phyloP scores from a whole-genome alignment of 1,140 invertebrate species.

The Dendrolimus kikuchii region DNA sequence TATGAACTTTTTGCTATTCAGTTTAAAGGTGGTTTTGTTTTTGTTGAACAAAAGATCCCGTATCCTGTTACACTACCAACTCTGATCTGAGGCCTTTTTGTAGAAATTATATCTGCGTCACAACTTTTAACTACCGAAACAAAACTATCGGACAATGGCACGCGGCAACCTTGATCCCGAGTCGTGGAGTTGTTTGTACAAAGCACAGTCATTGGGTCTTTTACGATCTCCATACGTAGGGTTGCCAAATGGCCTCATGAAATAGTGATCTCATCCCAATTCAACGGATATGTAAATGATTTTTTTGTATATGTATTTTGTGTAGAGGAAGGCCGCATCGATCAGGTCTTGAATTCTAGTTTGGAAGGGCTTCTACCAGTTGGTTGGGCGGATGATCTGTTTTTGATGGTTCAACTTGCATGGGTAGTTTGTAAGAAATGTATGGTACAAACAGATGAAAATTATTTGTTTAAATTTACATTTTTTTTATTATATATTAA shows the following conservation, averaged over 20 bases:
- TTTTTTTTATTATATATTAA: too few species aligned
- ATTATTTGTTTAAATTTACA: too few species aligned
- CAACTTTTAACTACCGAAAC: background rate
- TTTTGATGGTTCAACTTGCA: too few species aligned
- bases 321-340: slow-evolving; percentile 10
- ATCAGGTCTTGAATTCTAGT: slow-evolving; percentile 2
- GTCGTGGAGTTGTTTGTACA: slow-evolving; percentile 29
- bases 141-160: slow-evolving; percentile 10
- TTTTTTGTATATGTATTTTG: slow-evolving; percentile 20
- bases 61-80: background rate
- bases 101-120: slow-evolving; percentile 1
- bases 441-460: too few species aligned
- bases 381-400: too few species aligned
- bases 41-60: too few species aligned
- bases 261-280: slow-evolving; percentile 39
- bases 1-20: too few species aligned
- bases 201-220: slow-evolving; percentile 29
- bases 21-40: too few species aligned
- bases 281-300: slow-evolving; percentile 35
- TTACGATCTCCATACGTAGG: slow-evolving; percentile 31
- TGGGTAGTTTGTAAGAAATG: too few species aligned
- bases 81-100: background rate
- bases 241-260: slow-evolving; percentile 52
- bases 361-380: too few species aligned
- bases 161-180: slow-evolving; percentile 7